Evolutionary conservation across 2,888 invertebrate genomes (phyloP).

Genomic region (Pherbina coryleti): DNA sequence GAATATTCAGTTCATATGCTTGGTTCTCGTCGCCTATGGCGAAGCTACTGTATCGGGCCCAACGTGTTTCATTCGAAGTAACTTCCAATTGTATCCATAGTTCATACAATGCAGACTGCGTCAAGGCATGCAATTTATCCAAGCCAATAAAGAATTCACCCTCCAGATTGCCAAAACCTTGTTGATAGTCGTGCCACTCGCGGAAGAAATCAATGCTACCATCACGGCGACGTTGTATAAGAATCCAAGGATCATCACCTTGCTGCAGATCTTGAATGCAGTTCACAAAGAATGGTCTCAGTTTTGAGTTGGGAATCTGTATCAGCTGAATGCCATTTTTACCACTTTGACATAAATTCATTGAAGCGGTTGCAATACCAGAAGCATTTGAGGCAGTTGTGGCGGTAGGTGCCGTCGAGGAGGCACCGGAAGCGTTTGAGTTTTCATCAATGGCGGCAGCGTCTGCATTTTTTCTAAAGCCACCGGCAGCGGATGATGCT

Average conservation of each 20-base stretch:
- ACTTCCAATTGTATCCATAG: conserved; percentile 75
- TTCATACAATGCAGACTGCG: conserved; percentile 69
- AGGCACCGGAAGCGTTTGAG: too few species aligned
- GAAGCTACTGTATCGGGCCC: conserved; percentile 75
- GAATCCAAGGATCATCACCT: conserved; percentile 76
- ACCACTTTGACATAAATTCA: background rate
- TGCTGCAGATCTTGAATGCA: background rate
- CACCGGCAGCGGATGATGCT: too few species aligned
- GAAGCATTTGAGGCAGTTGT: too few species aligned
- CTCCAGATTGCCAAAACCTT: conserved; percentile 78
- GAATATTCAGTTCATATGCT: conserved; percentile 75
- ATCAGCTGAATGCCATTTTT: background rate
- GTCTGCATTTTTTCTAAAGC: too few species aligned
- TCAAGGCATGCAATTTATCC: conserved; percentile 73
- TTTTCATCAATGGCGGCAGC: too few species aligned
- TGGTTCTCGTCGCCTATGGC: conserved; percentile 76
- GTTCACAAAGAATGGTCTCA: background rate
- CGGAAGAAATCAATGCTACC: conserved; percentile 76
- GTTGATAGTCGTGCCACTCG: conserved; percentile 75
- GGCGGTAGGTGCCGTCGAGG: too few species aligned
- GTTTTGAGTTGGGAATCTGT: background rate
- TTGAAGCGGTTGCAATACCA: too few species aligned
- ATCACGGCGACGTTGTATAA: conserved; percentile 76
- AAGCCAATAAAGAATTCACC: conserved; percentile 79
- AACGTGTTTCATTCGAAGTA: conserved; percentile 72